These are phyloP conservation scores for Tetropium fuscum DNA, from an alignment of 2,888 invertebrate species.

Conservation along the genomic window DNA sequence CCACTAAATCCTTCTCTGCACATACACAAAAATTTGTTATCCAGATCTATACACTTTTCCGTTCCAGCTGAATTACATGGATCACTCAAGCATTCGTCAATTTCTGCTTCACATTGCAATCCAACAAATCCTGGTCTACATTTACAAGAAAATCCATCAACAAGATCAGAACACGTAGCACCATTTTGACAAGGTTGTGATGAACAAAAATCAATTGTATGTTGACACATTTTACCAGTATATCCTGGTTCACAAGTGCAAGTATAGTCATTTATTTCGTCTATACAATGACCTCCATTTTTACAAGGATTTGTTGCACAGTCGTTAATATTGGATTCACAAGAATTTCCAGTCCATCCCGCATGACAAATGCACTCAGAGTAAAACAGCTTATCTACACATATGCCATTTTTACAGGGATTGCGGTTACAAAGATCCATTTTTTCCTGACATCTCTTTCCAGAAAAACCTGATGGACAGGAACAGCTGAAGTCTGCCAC, in stretches of 20 bases:
- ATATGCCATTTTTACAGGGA: constrained; percentile 94
- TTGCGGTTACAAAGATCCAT: constrained; percentile 90
- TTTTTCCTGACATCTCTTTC: constrained; percentile 95
- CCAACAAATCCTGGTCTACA: constrained; percentile 94
- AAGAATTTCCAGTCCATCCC: constrained; percentile 90
- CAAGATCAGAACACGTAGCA: constrained; percentile 86
- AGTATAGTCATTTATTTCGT: constrained; percentile 84
- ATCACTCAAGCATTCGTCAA: constrained; percentile 91
- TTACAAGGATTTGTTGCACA: constrained; percentile 90
- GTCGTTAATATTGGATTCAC: constrained; percentile 93
- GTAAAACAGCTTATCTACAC: constrained; percentile 88
- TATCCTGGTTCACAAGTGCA: constrained; percentile 95
- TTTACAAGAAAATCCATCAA: constrained; percentile 92
- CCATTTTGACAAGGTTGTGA: constrained; percentile 93
- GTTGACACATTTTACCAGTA: constrained; percentile 93
- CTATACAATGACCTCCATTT: constrained; percentile 93
- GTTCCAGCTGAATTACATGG: constrained; percentile 93
- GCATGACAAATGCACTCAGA: constrained; percentile 92
- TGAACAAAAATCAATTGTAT: constrained; percentile 84
- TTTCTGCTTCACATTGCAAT: constrained; percentile 92
- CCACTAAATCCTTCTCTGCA: constrained; percentile 93
- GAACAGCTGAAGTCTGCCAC: constrained; percentile 94
- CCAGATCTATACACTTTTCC: constrained; percentile 88
- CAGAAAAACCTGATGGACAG: constrained; percentile 95
- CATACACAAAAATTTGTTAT: constrained; percentile 87